These are phyloP conservation scores for Pterois miles DNA, from an alignment of 2,797 vertebrate species.

Conservation along the genomic window DNA sequence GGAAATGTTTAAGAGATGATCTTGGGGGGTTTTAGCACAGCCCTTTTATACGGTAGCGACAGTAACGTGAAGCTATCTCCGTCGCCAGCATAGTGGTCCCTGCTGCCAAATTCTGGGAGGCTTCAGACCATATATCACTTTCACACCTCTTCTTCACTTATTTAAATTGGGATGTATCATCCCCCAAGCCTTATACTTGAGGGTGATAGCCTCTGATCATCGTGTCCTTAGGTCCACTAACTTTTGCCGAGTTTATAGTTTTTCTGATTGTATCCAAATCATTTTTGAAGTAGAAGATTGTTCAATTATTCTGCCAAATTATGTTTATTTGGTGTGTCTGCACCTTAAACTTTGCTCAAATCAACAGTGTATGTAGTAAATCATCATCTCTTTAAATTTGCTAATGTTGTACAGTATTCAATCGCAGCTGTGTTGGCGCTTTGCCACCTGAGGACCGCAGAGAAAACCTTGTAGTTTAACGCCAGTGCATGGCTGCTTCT, in stretches of 20 bases:
- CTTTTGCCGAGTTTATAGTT: conserved; percentile 28
- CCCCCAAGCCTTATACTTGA: conserved; percentile 22
- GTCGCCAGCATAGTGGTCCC: conserved; percentile 60
- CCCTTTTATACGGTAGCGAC: conserved; percentile 73
- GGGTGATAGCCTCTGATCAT: conserved; percentile 34
- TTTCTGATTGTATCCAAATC: not conserved
- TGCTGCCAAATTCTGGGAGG: conserved; percentile 73
- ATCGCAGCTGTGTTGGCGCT: conserved; percentile 40
- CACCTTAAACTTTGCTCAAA: conserved; percentile 4
- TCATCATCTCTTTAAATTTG: conserved; percentile 39
- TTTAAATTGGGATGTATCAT: conserved; percentile 51
- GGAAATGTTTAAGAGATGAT: conserved; percentile 82
- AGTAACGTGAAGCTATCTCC: conserved; percentile 75
- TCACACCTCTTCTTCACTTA: conserved; percentile 60
- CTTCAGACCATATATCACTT: conserved; percentile 64
- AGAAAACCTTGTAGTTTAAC: conserved; percentile 54
- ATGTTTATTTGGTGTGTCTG: not conserved
- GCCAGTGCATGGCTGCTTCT: conserved; percentile 40
- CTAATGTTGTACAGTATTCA: conserved; percentile 27
- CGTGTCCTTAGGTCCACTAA: conserved; percentile 33
- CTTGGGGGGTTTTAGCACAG: conserved; percentile 74
- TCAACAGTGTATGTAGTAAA: conserved; percentile 11
- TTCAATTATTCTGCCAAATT: not conserved
- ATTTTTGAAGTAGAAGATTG: conserved; percentile 4
- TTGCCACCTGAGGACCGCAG: conserved; percentile 48